Conservation (phyloP, 2,797 vertebrate species). For the Sebastes nivosus region DNA sequence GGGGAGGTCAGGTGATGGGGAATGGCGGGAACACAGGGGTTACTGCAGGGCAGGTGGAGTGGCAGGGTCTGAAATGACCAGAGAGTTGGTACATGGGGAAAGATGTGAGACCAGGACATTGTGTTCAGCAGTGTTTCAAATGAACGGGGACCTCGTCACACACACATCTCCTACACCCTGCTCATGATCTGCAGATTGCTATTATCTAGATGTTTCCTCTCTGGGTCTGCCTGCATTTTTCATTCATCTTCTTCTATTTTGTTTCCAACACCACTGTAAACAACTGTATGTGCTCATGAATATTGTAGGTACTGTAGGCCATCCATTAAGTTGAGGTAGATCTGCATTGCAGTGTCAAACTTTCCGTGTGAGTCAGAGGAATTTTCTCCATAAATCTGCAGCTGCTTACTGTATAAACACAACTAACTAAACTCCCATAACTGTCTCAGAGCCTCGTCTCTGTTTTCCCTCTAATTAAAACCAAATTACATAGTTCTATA, state of each 20-base stretch:
- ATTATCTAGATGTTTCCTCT: not conserved
- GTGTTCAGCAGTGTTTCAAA: not conserved
- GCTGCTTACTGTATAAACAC: not conserved
- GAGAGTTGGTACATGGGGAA: not conserved
- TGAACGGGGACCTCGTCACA: not conserved
- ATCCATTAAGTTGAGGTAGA: constrained; percentile 4
- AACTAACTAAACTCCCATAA: not conserved
- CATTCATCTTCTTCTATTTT: not conserved
- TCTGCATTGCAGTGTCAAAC: constrained; percentile 38
- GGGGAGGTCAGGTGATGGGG: not conserved
- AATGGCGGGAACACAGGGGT: not conserved
- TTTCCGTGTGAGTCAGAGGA: not conserved
- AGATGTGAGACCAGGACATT: not conserved
- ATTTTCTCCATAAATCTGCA: not conserved
- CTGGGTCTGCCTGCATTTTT: not conserved
- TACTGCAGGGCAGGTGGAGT: not conserved
- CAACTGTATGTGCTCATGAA: constrained; percentile 5
- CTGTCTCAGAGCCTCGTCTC: not conserved
- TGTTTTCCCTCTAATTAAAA: not conserved
- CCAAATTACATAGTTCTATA: not conserved
- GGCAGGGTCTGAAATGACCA: not conserved
- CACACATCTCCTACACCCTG: not conserved
- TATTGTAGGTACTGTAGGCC: constrained; percentile 6
- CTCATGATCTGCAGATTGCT: not conserved
- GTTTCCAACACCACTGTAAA: not conserved